phyloP scores from a whole-genome alignment of 2,797 vertebrate genomes.

The Ctenosaura bakeri region DNA sequence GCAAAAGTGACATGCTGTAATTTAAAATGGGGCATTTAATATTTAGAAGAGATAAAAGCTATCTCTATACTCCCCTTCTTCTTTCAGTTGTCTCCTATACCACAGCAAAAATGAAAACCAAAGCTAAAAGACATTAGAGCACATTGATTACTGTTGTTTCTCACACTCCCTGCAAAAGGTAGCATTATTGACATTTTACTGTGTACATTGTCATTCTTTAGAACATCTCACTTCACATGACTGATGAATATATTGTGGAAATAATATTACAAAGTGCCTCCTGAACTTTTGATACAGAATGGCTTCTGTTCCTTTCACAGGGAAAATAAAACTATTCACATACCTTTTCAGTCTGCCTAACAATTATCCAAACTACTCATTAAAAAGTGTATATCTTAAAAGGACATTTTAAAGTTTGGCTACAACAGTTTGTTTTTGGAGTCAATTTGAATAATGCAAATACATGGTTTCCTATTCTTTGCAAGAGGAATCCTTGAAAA shows the following conservation, averaged over 20 bases:
- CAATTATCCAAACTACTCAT: background rate
- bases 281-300: background rate
- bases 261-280: background rate
- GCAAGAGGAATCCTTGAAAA: background rate
- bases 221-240: rapidly evolving
- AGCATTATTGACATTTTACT: background rate
- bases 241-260: slow-evolving; percentile 13
- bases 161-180: background rate
- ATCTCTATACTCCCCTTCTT: background rate
- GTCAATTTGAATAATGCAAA: background rate
- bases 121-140: slow-evolving; percentile 6
- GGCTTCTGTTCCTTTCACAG: background rate
- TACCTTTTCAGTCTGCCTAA: background rate
- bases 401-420: background rate
- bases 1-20: slow-evolving; percentile 12
- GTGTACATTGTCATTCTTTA: background rate
- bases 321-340: background rate
- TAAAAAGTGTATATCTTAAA: background rate
- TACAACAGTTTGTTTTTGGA: slow-evolving; percentile 43
- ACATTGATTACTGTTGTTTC: background rate
- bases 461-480: background rate
- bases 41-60: background rate
- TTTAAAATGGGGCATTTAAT: slow-evolving; percentile 55
- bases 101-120: slow-evolving; percentile 22
- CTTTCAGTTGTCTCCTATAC: slow-evolving; percentile 17